Evolutionary conservation across 2,888 invertebrate genomes (phyloP), one percentile per base, ranked within the genome.

Genomic region (Eucera pruinosa): DNA sequence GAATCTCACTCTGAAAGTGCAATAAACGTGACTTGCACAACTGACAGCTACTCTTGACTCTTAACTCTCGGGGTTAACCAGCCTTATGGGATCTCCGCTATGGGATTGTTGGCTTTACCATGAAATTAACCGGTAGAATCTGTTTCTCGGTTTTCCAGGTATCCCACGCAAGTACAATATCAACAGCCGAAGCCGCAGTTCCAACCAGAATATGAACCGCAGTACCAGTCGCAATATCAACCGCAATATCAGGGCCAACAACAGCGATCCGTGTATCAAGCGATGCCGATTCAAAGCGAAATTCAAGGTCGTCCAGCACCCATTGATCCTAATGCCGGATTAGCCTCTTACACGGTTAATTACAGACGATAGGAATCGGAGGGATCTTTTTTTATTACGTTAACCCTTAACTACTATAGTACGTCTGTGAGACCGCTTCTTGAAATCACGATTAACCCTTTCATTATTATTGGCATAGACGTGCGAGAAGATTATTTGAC

Each of bases 321-420:
- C 89, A 94, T 96, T 78, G 95, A 97, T 88, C 94, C 96, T 50
- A 94, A 93, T 89, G 94, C 95, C 73, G 88, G 82, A 9, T 39
- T 84, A 30, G 97, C 96, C 20, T 97, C 97, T 5, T 97, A 97
- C 92, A 94, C 95, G 80, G 95, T 97, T 81, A 95, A 95, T 89
- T 97, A 96, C 89, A 95, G 94, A 86, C 95, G 95, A 89, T 94
- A 88, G 70, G 47, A 52, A 43, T 55, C n/a, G n/a, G n/a, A n/a
- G n/a, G n/a, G n/a, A n/a, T n/a, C n/a, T n/a, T n/a, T n/a, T n/a
- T n/a, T n/a, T n/a, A n/a, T n/a, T n/a, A n/a, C n/a, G n/a, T n/a
- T n/a, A n/a, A n/a, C n/a, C n/a, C n/a, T n/a, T n/a, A n/a, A n/a
- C n/a, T n/a, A n/a, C n/a, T n/a, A n/a, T n/a, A n/a, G n/a, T n/a